Conservation (phyloP, 2,888 invertebrate genomes). For the Campaea margaritaria region DNA sequence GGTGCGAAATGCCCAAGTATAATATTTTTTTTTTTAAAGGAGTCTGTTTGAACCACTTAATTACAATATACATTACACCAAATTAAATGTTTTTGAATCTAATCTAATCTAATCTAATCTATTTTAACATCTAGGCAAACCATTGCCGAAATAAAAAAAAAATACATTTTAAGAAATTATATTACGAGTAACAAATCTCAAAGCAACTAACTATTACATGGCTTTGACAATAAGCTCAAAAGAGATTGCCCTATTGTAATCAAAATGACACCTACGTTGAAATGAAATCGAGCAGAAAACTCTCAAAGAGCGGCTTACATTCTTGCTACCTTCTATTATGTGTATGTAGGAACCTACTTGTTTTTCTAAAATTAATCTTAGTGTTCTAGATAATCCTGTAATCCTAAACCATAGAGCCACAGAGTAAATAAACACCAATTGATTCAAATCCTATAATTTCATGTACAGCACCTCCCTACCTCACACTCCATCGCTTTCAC, state of each 20-base stretch:
- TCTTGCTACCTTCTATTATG: conserved; percentile 12
- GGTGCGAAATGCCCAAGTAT: no score
- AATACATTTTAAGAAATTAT: neutral
- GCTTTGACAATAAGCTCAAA: conserved; percentile 5
- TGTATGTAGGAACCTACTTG: conserved; percentile 3
- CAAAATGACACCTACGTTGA: conserved; percentile 7
- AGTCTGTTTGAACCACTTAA: no score
- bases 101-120: no score
- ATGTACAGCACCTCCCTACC: conserved; percentile 45
- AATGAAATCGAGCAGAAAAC: conserved; percentile 11
- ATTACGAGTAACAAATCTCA: neutral
- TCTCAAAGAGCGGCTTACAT: conserved; percentile 16
- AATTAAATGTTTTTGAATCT: no score
- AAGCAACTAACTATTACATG: neutral
- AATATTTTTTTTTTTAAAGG: no score
- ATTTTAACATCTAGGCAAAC: no score
- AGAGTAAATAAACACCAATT: conserved; percentile 23
- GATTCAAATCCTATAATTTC: conserved; percentile 19
- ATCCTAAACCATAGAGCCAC: conserved; percentile 16
- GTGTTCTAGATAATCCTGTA: conserved; percentile 16
- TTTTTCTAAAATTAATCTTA: neutral
- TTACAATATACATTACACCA: no score
- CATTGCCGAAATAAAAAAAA: neutral
- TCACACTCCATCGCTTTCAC: conserved; percentile 69
- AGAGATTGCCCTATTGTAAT: conserved; percentile 10